Base-by-base conservation (phyloP, 92 coral and sea anemone genomes). In the Paramuricea clavata region DNA sequence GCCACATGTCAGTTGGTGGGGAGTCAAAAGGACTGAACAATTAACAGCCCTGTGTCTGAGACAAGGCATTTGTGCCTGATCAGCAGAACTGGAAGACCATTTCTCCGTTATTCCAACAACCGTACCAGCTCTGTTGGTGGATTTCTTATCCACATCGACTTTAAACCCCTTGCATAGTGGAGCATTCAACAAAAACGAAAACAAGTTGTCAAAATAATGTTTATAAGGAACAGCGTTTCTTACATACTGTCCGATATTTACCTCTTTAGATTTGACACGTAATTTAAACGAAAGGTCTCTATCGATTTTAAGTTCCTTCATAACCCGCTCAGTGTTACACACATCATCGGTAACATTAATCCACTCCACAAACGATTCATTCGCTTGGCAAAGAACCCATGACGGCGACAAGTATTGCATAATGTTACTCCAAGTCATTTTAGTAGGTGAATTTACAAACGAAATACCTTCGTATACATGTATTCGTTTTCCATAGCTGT, bases 81-180 rank as follows among this genome's bases (percentile, higher is more conserved):
- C 68, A 60, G 32, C 31, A 22, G 68, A 60, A 60, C 31, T 60
- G 61, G 61, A 52, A 60, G 68, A 60, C 68, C 68, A 60, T 60
- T 2, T 60, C 68, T 60, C 31, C 11, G 68, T 60, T 22, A 60
- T 28, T 60, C 68, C 68, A 60, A 60, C 68, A 60, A 60, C 31
- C 10, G 33, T 60, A 28, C 68, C 15, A 60, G n/a, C 68, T 60
- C 68, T 60, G 28, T 26, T 60, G 31, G 3, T 60, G 15, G 68
- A n/a, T 60, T 60, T 60, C 33, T 60, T 60, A 28, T 60, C 68
- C 31, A 60, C 68, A 60, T 60, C 31, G 1, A 60, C 68, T 60
- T n/a, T 26, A 60, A 60, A 60, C 21, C 68, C 68, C 21, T 60
- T 2, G 68, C 68, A 21, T 1, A 60, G 32, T 13, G 68, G 68